Evolutionary conservation across 2,888 invertebrate species (phyloP).

Genomic region (Diachrysia chrysitis): DNA sequence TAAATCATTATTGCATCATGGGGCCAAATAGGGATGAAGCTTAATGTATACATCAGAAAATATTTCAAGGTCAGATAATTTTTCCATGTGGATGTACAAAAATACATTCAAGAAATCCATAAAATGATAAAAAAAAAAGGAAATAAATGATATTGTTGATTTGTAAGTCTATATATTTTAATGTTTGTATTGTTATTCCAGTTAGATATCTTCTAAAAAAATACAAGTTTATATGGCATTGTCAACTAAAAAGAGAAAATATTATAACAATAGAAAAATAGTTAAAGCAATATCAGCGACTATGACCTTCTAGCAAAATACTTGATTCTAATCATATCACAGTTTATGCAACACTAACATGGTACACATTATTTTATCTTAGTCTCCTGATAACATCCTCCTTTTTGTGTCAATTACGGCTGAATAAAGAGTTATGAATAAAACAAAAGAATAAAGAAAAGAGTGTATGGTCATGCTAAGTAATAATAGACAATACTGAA

Average conservation of each 20-base stretch:
- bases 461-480: not conserved
- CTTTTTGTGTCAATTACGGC: slow-evolving; percentile 30
- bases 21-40: not conserved
- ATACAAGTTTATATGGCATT: too few species aligned
- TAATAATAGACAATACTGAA: slow-evolving; percentile 21
- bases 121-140: not conserved
- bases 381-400: slow-evolving; percentile 41
- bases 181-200: too few species aligned
- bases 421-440: slow-evolving; percentile 13
- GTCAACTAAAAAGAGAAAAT: too few species aligned
- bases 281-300: slow-evolving; percentile 13
- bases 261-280: not conserved
- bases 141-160: not conserved
- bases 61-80: not conserved
- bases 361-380: slow-evolving; percentile 40
- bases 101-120: not conserved
- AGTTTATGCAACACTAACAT: slow-evolving; percentile 49
- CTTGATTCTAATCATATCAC: slow-evolving; percentile 46
- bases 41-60: not conserved
- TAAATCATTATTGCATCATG: not conserved
- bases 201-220: too few species aligned
- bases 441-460: slow-evolving; percentile 12
- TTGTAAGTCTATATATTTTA: too few species aligned
- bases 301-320: slow-evolving; percentile 46
- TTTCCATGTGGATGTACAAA: not conserved